Percentiles rank a stretch among this genome's conserved stretches.
Evolutionary conservation across 2,888 invertebrate species (phyloP).

Genomic region (Pterobdella sp.): DNA sequence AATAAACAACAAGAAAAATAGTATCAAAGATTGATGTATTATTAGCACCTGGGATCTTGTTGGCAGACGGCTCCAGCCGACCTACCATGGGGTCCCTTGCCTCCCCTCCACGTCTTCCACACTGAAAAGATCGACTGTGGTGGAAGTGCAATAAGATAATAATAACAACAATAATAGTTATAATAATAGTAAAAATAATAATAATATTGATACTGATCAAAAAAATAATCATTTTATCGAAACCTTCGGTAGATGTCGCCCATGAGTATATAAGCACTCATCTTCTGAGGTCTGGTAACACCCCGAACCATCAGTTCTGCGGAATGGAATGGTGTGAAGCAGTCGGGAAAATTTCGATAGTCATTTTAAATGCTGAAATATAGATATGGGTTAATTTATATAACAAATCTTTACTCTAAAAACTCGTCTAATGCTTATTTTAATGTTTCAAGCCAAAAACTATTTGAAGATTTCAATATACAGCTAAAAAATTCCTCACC

Average conservation of each 20-base stretch:
- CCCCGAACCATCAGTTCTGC: constrained; percentile 60
- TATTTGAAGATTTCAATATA: too few relatives aligned
- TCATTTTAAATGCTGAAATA: too few relatives aligned
- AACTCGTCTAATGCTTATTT: too few relatives aligned
- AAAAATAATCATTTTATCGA: not conserved
- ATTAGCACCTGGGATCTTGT: constrained; percentile 79
- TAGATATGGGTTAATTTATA: too few relatives aligned
- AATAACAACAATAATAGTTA: not conserved
- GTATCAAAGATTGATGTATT: too few relatives aligned
- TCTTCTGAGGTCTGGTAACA: constrained; percentile 36
- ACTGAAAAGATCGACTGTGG: constrained; percentile 19
- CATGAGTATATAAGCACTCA: constrained; percentile 33
- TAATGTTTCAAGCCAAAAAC: too few relatives aligned
- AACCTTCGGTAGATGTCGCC: constrained; percentile 2
- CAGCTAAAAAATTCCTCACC: too few relatives aligned
- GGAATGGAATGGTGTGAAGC: too few relatives aligned
- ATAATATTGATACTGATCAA: not conserved
- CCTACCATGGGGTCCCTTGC: constrained; percentile 38
- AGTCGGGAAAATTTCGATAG: too few relatives aligned
- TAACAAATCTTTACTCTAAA: too few relatives aligned
- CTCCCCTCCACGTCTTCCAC: constrained; percentile 28
- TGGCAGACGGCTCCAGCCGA: constrained; percentile 94
- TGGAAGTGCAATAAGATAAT: not conserved
- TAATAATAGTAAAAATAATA: not conserved
- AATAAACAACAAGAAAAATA: too few relatives aligned